A percentile compares a stretch with the other conserved stretches of the same genome.
phyloP scores from a whole-genome alignment of 1,140 invertebrate genomes.

The Delia radicum region DNA sequence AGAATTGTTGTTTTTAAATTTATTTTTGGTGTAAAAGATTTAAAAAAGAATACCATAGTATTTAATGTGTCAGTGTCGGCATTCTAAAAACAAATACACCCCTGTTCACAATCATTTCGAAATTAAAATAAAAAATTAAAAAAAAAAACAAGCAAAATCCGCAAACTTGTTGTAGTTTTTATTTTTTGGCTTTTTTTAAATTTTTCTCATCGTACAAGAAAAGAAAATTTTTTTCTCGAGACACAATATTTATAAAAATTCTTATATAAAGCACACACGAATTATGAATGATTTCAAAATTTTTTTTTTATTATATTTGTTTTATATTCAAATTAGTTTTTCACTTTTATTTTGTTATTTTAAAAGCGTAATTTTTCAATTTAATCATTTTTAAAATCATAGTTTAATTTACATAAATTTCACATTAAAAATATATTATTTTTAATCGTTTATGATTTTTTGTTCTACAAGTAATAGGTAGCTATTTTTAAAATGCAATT shows the following conservation, averaged over 20 bases:
- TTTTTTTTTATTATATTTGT: not conserved
- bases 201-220: not conserved
- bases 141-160: not conserved
- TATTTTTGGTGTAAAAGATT: too few species aligned
- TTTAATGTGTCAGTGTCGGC: not conserved
- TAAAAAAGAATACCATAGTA: too few species aligned
- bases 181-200: not conserved
- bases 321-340: not conserved
- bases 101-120: not conserved
- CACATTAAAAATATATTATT: not conserved
- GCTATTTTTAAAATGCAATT: conserved; percentile 27
- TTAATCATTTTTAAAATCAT: not conserved
- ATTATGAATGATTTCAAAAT: not conserved
- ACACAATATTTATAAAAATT: not conserved
- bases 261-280: not conserved
- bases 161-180: not conserved
- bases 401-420: not conserved
- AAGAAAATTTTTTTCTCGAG: not conserved
- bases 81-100: not conserved
- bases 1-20: too few species aligned
- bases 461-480: not conserved
- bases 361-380: not conserved
- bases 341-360: not conserved
- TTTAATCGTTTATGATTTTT: not conserved
- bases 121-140: not conserved